A percentile compares a stretch with the other conserved stretches of the same genome.
Conservation (phyloP, 2,888 invertebrate species). For the Lapara coniferarum region DNA sequence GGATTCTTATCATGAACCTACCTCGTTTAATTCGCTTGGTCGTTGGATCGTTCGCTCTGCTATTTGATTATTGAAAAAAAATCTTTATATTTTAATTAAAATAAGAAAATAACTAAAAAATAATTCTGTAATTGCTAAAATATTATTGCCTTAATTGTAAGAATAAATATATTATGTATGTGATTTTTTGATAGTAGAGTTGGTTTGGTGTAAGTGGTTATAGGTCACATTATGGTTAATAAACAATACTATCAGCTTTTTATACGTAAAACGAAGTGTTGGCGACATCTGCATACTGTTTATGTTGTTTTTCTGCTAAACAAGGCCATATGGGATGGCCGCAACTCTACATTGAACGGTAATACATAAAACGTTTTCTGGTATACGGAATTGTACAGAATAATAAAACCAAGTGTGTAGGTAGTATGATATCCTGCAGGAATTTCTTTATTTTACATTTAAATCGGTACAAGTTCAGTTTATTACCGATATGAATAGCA, state of each 20-base stretch:
- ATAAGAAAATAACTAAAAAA: too few relatives aligned
- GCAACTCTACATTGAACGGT: background rate
- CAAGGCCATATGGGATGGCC: background rate
- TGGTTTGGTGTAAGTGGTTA: background rate
- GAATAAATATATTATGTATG: background rate
- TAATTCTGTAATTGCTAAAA: too few relatives aligned
- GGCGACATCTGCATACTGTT: background rate
- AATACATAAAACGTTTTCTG: background rate
- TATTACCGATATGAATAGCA: too few relatives aligned
- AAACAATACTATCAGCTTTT: background rate
- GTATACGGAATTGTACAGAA: too few relatives aligned
- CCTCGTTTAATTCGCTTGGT: too few relatives aligned
- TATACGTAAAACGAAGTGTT: background rate
- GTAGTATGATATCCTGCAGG: background rate
- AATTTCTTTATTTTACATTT: too few relatives aligned
- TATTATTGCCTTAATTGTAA: too few relatives aligned
- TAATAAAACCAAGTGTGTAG: background rate
- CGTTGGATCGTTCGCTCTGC: too few relatives aligned
- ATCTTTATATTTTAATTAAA: too few relatives aligned
- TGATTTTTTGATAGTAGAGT: background rate
- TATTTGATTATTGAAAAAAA: too few relatives aligned
- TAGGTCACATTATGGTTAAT: background rate
- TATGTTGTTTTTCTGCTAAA: constrained; percentile 3
- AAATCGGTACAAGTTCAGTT: too few relatives aligned
- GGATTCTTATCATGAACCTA: too few relatives aligned